Evolutionary conservation across 2,888 invertebrate species (phyloP), one percentile per base, ranked within the genome.

Genomic region (Apodemia hepburni): DNA sequence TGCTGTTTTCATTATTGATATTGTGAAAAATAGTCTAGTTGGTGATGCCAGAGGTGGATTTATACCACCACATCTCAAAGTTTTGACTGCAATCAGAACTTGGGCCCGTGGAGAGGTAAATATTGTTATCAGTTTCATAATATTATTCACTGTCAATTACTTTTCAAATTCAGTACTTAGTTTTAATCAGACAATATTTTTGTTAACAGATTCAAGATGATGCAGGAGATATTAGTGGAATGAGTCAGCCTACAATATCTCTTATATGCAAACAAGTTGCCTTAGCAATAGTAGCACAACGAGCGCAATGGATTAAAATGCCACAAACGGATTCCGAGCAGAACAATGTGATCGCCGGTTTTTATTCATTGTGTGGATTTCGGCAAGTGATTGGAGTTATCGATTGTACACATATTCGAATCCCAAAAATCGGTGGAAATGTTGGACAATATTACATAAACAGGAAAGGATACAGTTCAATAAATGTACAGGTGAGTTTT

Each of bases 51-150:
- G 47, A 47, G 35, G 11, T 11, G 47, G 47, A 1, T 47, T 47
- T n/a, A 47, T n/a, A 17, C 17, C n/a, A 22, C n/a, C 1, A 2
- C 4, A 47, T 7, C n/a, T 47, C 1, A 47, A 47, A 47, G 17
- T 1, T 47, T 47, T 47, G 9, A 11, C 4, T 47, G n/a, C 47
- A 47, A 3, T 47, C 7, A 47, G 47, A 2, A n/a, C 47, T 47
- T 47, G 47, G n/a, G 47, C 47, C n/a, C 47, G 47, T 47, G 47
- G n/a, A n/a, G 47, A 47, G 47, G 47, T 47, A n/a, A 47, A 45
- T 29, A 29, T 7, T 29, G 7, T 29, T 7, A 29, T 4, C 29
- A 29, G 7, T 29, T 29, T 29, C 7, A 29, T 6, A 29, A 29
- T 29, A 29, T 29, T 0, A 4, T 6, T 29, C 29, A 29, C 29